Conservation (phyloP, 2,113 vertebrate genomes). For the Ellobius talpinus region DNA sequence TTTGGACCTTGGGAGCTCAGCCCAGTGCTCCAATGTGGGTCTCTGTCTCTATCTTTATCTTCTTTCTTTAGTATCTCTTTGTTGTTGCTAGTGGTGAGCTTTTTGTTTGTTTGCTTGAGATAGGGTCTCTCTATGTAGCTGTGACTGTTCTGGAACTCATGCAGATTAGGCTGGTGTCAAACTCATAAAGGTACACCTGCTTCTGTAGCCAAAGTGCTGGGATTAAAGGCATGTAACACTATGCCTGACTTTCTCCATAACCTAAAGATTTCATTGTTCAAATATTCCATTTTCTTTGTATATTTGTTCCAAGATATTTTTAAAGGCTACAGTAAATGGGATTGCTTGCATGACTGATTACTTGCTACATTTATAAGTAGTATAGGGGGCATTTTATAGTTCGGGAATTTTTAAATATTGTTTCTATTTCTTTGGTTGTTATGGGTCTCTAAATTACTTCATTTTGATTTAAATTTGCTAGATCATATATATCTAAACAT, state of each 20-base stretch:
- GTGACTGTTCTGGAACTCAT: not conserved
- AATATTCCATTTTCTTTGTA: not conserved
- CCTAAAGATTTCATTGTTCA: not conserved
- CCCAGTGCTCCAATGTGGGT: no score
- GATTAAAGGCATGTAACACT: not conserved
- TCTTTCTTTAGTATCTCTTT: not conserved
- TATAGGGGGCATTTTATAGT: not conserved
- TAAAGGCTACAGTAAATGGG: not conserved
- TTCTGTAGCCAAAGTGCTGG: not conserved
- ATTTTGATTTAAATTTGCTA: not conserved
- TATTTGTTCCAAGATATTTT: not conserved
- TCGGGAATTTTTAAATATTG: not conserved
- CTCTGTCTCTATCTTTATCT: no score
- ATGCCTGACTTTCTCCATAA: not conserved
- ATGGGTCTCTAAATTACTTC: not conserved
- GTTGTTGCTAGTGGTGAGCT: not conserved
- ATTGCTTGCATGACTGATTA: not conserved
- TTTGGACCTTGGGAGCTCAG: no score
- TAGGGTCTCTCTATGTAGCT: not conserved
- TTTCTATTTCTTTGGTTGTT: not conserved
- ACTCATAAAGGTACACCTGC: not conserved
- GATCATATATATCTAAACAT: not conserved
- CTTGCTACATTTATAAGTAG: not conserved
- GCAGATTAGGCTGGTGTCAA: not conserved
- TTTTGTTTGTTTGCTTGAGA: not conserved